These are phyloP conservation scores for Holocentrus rufus DNA, from an alignment of 2,797 vertebrate species.

Conservation along the genomic window DNA sequence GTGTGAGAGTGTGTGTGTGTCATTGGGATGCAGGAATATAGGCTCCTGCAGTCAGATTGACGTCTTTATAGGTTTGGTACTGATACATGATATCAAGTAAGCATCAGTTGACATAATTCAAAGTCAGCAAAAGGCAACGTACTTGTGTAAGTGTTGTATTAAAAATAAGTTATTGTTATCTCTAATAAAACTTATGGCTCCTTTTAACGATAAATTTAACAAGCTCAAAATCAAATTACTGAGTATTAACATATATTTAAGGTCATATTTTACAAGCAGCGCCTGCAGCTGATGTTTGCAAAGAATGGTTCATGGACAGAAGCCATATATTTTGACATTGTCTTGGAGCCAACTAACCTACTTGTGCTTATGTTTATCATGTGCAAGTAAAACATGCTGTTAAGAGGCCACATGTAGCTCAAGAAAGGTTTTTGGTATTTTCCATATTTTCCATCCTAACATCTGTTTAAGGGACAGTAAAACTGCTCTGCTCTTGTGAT, in stretches of 20 bases:
- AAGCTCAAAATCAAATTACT: conserved; percentile 5
- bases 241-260: neutral
- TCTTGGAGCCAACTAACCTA: conserved; percentile 2
- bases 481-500: no score
- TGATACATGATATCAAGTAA: conserved; percentile 33
- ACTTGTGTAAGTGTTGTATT: neutral
- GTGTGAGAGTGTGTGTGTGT: conserved; percentile 11
- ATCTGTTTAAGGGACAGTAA: no score
- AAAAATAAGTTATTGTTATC: no score
- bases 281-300: conserved; percentile 16
- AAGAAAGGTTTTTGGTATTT: conserved; percentile 4
- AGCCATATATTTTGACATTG: conserved; percentile 28
- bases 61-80: conserved; percentile 7
- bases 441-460: no score
- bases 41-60: conserved; percentile 27
- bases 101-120: conserved; percentile 41
- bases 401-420: conserved; percentile 20
- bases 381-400: conserved; percentile 30
- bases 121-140: conserved; percentile 30
- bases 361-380: conserved; percentile 16
- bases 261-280: conserved; percentile 20
- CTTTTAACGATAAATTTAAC: conserved; percentile 1
- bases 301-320: conserved; percentile 16
- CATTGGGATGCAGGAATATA: conserved; percentile 39
- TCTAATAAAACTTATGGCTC: no score